Conservation (phyloP, 2,113 vertebrate genomes). For the Ancistrus triradiatus region DNA sequence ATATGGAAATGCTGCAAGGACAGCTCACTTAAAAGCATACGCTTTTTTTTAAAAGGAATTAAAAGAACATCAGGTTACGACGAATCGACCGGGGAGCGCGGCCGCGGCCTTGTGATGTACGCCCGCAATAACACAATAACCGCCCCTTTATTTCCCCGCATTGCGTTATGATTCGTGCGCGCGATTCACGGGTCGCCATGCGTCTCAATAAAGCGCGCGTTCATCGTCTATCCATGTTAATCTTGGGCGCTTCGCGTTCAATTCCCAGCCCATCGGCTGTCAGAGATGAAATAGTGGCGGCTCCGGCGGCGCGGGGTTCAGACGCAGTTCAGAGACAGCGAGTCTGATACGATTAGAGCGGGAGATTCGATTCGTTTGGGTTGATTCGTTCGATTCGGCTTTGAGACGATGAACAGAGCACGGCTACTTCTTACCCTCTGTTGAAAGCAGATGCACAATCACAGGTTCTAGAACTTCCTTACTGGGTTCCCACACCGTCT, state of each 20-base stretch:
- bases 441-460: too few relatives aligned
- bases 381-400: too few relatives aligned
- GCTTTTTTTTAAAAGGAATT: slow-evolving; percentile 8
- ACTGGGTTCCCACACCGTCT: too few relatives aligned
- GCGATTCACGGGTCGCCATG: slow-evolving; percentile 17
- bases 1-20: background rate
- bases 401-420: too few relatives aligned
- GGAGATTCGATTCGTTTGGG: background rate
- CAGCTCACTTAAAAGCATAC: slow-evolving; percentile 1
- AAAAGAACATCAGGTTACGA: background rate
- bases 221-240: slow-evolving; percentile 42
- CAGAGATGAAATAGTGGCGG: slow-evolving; percentile 29
- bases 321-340: slow-evolving; percentile 22
- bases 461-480: too few relatives aligned
- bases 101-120: slow-evolving; percentile 1
- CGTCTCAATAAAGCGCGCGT: slow-evolving; percentile 38
- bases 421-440: too few relatives aligned
- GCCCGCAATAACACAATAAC: slow-evolving; percentile 17
- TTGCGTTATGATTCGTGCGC: slow-evolving; percentile 22
- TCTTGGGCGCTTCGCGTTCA: slow-evolving; percentile 22
- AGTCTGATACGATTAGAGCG: slow-evolving; percentile 21
- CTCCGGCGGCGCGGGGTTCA: slow-evolving; percentile 31
- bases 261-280: slow-evolving; percentile 24
- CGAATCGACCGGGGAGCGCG: background rate
- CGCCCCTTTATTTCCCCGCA: background rate